Evolutionary conservation across 2,797 vertebrate genomes (phyloP).

Genomic region (Melopsittacus undulatus): DNA sequence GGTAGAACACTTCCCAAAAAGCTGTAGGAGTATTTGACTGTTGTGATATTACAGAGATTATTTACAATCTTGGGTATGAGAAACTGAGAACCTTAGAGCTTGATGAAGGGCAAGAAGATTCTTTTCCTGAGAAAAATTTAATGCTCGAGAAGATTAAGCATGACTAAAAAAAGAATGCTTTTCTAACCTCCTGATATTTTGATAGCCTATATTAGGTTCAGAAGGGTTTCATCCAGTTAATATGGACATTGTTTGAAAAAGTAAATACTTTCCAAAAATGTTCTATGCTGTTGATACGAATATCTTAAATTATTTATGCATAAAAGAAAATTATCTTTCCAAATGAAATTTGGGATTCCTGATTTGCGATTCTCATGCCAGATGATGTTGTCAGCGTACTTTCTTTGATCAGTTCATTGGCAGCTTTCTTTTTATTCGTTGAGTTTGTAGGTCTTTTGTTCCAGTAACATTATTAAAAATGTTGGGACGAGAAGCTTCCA

Average conservation of each 20-base stretch:
- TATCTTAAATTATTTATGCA: background rate
- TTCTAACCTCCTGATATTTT: conserved; percentile 27
- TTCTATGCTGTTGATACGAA: background rate
- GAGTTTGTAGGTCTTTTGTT: background rate
- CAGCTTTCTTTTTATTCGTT: background rate
- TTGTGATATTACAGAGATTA: conserved; percentile 16
- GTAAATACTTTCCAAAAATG: background rate
- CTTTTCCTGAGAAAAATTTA: conserved; percentile 30
- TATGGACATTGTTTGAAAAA: background rate
- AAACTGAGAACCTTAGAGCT: background rate
- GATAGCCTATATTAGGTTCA: background rate
- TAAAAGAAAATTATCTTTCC: background rate
- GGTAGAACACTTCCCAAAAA: background rate
- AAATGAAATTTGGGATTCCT: background rate
- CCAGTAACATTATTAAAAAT: background rate
- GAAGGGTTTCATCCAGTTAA: background rate
- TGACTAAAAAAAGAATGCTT: conserved; percentile 22
- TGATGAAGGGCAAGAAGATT: background rate
- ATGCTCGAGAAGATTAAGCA: background rate
- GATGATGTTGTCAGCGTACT: background rate
- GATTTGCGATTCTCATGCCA: background rate
- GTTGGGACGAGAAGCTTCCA: background rate
- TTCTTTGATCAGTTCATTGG: background rate
- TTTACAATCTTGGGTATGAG: conserved; percentile 25
- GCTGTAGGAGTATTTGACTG: background rate